Evolutionary conservation across 1,140 invertebrate species (phyloP).

Genomic region (Apis mellifera): Amel_HAv3.1 CM009931.2:16562001-16562500

Average conservation of each 20-base stretch:
- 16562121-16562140: not conserved
- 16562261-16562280: too few relatives aligned
- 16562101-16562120: not conserved
- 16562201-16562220: too few relatives aligned
- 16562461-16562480: conserved; percentile 12
- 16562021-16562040: conserved; percentile 45
- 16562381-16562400: not conserved
- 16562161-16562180: not conserved
- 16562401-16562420: not conserved
- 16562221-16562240: too few relatives aligned
- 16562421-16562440: not conserved
- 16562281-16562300: too few relatives aligned
- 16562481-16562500: conserved; percentile 43
- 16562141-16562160: not conserved
- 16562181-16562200: too few relatives aligned
- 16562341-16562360: not conserved
- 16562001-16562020: conserved; percentile 38
- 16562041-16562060: conserved; percentile 26
- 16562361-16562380: too few relatives aligned
- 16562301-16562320: not conserved
- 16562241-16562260: too few relatives aligned
- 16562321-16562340: not conserved
- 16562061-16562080: conserved; percentile 47
- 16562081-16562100: not conserved
- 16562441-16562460: conserved; percentile 15